Base-by-base conservation (phyloP, 2,888 invertebrate species). In the Hirtodrosophila confusa region DNA sequence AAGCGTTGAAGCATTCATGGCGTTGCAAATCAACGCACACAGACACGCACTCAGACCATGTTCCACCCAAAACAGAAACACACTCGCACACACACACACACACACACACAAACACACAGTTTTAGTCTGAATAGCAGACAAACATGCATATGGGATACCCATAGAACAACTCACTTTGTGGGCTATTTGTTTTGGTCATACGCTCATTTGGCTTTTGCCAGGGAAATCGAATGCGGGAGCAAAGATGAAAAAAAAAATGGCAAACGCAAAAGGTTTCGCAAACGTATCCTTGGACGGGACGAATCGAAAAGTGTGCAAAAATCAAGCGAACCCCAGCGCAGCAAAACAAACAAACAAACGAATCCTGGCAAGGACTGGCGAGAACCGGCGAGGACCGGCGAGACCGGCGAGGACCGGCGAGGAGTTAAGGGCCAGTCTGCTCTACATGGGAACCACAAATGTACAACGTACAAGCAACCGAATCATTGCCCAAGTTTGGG, bases 1-100 rank as follows among this genome's bases (percentile, higher is more conserved):
- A 86, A 75, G 86, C 80, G 86, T 80, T 86, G 78, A 88, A 86
- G 86, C 84, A 88, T 88, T 86, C 83, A 84, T 84, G 56, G 88
- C 70, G 50, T 69, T 79, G 86, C 83, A 82, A 74, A 85, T 85
- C 86, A 83, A 73, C 69, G 50, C 54, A 73, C 56, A 54, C 58
- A 55, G 40, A 65, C 35, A 61, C 45, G 63, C 45, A 62, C 35
- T 39, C 17, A 47, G 9, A 33, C 12, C 29, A 37, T 40, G 12
- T 60, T 12, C 10, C 27, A 10, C 33, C 9, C 40, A 51, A 45
- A 55, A 9, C 6, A 12, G 4, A 50, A 29, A 50, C 12, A 24
- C 37, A 49, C 41, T 45, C 12, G 47, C 33, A 55, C 45, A 40
- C 55, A 63, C 37, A 51, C 45, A 62, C 35, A 57, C 41, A 62